Percentiles rank a stretch among this genome's conserved stretches.
phyloP scores from a whole-genome alignment of 2,888 invertebrate genomes.

The Sturmia bella region DNA sequence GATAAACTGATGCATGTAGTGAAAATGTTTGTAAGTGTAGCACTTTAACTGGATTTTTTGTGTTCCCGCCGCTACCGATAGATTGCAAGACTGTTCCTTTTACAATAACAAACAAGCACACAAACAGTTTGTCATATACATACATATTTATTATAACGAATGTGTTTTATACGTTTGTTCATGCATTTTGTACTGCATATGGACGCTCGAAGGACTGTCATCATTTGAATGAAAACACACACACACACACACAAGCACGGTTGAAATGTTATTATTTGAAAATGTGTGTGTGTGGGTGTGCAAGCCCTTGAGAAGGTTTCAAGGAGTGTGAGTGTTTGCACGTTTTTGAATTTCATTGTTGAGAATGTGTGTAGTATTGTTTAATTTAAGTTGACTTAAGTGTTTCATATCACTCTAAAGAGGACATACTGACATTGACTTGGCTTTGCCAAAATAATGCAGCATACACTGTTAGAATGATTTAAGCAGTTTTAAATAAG shows the following conservation, averaged over 20 bases:
- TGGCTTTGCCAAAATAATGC: constrained; percentile 8
- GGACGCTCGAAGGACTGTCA: constrained; percentile 28
- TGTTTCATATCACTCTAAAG: constrained; percentile 48
- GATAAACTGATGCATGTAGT: constrained; percentile 65
- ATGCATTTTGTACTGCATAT: constrained; percentile 50
- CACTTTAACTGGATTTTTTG: constrained; percentile 27
- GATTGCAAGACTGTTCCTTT: constrained; percentile 8
- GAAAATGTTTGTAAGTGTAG: constrained; percentile 9
- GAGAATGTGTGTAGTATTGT: constrained; percentile 4
- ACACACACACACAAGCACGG: constrained; percentile 18
- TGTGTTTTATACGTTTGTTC: constrained; percentile 20
- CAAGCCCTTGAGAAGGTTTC: background rate
- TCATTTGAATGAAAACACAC: constrained; percentile 33
- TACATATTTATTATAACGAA: constrained; percentile 30
- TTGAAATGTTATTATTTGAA: constrained; percentile 19
- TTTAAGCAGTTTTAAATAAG: no score
- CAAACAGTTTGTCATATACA: background rate
- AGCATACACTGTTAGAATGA: constrained; percentile 4
- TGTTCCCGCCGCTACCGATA: constrained; percentile 4
- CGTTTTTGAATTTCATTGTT: background rate
- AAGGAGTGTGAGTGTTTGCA: background rate
- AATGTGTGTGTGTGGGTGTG: background rate
- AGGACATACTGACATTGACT: constrained; percentile 46
- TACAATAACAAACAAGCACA: constrained; percentile 18
- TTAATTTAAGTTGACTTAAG: constrained; percentile 54